Evolutionary conservation across 2,888 invertebrate genomes (phyloP).

Genomic region (Campoletis raptor): DNA sequence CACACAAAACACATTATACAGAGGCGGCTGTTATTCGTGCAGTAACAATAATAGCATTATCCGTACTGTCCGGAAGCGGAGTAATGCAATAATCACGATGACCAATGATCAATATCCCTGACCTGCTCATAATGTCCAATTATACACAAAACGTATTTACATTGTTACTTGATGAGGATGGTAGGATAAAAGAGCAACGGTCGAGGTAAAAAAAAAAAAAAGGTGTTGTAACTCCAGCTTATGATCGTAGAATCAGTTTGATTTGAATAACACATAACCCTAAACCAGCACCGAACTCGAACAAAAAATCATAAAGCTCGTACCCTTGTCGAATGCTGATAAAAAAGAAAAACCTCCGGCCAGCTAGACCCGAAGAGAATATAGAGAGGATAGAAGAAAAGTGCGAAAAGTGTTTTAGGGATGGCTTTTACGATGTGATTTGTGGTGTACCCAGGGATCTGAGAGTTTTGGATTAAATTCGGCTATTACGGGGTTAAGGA

Average conservation of each 20-base stretch:
- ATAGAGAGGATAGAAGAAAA: conserved; percentile 7
- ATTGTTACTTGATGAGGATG: neutral
- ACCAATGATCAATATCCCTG: conserved; percentile 33
- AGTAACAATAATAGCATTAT: conserved; percentile 20
- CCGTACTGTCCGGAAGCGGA: neutral
- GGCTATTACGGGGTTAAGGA: conserved; percentile 81
- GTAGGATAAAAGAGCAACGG: neutral
- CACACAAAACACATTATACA: conserved; percentile 17
- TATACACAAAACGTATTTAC: conserved; percentile 19
- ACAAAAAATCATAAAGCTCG: neutral
- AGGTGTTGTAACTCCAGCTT: neutral
- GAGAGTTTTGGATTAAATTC: conserved; percentile 83
- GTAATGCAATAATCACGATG: conserved; percentile 35
- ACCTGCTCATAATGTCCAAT: conserved; percentile 22
- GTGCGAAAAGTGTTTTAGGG: conserved; percentile 50
- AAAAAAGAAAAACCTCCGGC: neutral
- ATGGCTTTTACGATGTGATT: conserved; percentile 83
- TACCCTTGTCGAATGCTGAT: conserved; percentile 13
- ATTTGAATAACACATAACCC: neutral
- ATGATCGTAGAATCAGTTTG: neutral
- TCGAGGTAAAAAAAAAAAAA: neutral
- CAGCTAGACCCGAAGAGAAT: conserved; percentile 6
- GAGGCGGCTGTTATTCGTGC: conserved; percentile 13
- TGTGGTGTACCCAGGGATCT: conserved; percentile 79
- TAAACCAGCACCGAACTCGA: neutral